These are phyloP conservation scores for Smithornis capensis DNA, from an alignment of 2,113 vertebrate species.

Conservation along the genomic window DNA sequence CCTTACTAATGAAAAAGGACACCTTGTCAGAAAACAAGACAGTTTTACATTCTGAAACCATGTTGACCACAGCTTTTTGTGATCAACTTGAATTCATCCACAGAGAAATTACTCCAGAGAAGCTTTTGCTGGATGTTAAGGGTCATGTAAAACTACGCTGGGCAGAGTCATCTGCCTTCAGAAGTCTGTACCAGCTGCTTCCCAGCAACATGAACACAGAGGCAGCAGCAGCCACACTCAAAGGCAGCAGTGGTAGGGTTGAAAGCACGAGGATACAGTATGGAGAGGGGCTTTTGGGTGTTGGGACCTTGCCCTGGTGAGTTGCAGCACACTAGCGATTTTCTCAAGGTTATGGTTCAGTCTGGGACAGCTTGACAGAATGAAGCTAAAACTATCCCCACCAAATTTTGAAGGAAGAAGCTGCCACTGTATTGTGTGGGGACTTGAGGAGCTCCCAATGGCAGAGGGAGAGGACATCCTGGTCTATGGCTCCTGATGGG, in stretches of 20 bases:
- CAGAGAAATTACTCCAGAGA: background rate
- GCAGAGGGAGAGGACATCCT: background rate
- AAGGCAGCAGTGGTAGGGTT: background rate
- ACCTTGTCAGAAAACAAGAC: background rate
- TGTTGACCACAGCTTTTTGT: background rate
- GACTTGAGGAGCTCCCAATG: background rate
- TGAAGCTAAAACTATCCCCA: background rate
- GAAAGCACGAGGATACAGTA: background rate
- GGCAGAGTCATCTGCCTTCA: background rate
- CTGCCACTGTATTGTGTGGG: background rate
- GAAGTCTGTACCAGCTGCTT: background rate
- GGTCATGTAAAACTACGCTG: background rate
- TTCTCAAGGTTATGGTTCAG: background rate
- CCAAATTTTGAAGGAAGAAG: background rate
- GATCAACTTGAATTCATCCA: background rate
- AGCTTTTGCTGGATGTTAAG: background rate
- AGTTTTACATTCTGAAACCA: background rate
- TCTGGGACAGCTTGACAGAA: background rate
- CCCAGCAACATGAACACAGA: rapidly evolving
- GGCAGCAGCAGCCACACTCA: background rate
- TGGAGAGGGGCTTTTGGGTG: background rate
- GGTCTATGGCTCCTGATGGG: background rate
- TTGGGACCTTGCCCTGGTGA: background rate
- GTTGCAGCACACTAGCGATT: background rate
- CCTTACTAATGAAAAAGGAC: background rate